Conservation (phyloP, 2,888 invertebrate species). For the Chrysodeixis includens region DNA sequence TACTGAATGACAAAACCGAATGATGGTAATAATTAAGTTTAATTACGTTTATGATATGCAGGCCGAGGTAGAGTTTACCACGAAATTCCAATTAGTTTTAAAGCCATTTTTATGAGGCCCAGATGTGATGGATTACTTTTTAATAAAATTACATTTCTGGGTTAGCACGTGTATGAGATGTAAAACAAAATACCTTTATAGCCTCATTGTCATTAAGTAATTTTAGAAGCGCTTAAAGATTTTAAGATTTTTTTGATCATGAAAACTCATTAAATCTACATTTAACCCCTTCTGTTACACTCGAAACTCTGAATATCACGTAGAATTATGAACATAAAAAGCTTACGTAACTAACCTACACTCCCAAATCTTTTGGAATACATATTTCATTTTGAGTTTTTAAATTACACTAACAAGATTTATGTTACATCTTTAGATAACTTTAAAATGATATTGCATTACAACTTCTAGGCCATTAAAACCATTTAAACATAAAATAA, state of each 20-base stretch:
- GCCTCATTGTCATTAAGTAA: neutral
- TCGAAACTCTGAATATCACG: too few species aligned
- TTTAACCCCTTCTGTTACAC: too few species aligned
- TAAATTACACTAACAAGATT: too few species aligned
- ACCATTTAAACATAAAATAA: neutral
- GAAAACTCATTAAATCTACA: too few species aligned
- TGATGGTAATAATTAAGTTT: too few species aligned
- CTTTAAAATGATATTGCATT: neutral
- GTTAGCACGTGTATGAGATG: neutral
- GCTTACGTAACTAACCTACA: too few species aligned
- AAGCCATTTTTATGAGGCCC: neutral
- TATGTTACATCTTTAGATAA: neutral
- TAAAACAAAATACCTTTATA: neutral
- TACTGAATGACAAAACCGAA: too few species aligned
- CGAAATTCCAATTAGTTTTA: conserved; percentile 2
- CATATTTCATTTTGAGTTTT: too few species aligned
- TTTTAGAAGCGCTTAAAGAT: too few species aligned
- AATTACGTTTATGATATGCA: neutral
- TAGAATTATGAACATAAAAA: too few species aligned
- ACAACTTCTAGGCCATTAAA: neutral
- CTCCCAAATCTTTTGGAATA: too few species aligned
- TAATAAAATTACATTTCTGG: neutral
- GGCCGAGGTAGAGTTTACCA: neutral
- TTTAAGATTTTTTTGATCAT: too few species aligned
- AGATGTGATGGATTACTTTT: neutral